A percentile compares a stretch with the other conserved stretches of the same genome.
phyloP scores from a whole-genome alignment of 1,140 invertebrate species.

The Scaptomyza pallida region DNA sequence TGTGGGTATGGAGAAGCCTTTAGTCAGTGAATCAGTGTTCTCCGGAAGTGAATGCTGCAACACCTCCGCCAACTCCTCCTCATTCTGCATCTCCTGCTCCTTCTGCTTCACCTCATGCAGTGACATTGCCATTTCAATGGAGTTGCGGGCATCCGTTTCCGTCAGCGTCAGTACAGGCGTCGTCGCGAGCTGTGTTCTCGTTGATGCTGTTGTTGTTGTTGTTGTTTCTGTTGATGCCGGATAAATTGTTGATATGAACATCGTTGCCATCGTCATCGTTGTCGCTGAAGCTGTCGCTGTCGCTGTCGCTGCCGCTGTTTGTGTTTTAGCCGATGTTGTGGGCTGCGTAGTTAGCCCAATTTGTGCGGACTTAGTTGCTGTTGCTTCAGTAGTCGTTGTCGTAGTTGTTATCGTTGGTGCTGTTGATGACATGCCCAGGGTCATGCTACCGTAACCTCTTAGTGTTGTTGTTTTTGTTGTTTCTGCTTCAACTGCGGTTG shows the following conservation, averaged over 20 bases:
- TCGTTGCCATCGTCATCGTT: constrained; percentile 26
- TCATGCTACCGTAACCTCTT: constrained; percentile 33
- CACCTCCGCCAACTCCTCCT: constrained; percentile 17
- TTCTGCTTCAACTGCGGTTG: constrained; percentile 16
- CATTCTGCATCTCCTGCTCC: neutral
- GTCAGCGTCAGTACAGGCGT: constrained; percentile 15
- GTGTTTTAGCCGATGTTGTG: constrained; percentile 35
- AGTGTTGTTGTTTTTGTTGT: constrained; percentile 19
- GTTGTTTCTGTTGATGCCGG: constrained; percentile 36
- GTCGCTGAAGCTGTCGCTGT: no score
- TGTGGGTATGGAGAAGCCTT: constrained; percentile 81
- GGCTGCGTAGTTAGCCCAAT: constrained; percentile 68
- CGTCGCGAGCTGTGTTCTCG: constrained; percentile 12
- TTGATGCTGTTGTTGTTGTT: no score
- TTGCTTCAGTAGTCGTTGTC: constrained; percentile 10
- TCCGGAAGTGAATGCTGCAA: constrained; percentile 47
- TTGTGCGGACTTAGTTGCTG: constrained; percentile 63
- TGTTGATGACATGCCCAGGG: constrained; percentile 65
- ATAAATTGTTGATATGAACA: constrained; percentile 77
- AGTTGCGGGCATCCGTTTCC: constrained; percentile 71
- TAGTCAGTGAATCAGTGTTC: constrained; percentile 69
- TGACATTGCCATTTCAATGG: constrained; percentile 55
- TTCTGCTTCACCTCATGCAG: neutral
- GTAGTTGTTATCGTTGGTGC: constrained; percentile 45
- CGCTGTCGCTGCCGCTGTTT: constrained; percentile 32